phyloP scores from a whole-genome alignment of 1,140 invertebrate species.

The Euschistus heros region DNA sequence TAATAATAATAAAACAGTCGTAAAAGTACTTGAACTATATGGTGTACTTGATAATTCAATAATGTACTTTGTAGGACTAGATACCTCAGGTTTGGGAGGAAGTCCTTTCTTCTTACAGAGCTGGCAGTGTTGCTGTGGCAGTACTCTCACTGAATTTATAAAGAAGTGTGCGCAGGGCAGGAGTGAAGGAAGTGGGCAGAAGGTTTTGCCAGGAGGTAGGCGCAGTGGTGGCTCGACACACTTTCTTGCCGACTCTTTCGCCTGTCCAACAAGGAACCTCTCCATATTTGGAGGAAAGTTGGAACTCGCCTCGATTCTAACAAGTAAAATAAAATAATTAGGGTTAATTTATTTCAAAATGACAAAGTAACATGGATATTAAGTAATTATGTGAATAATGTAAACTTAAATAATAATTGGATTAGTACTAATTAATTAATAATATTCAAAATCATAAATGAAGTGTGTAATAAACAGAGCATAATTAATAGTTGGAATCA shows the following conservation, averaged over 20 bases:
- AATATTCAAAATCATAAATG: constrained; percentile 18
- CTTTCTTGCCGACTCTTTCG: constrained; percentile 52
- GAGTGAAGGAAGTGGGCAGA: constrained; percentile 51
- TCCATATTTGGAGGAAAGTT: constrained; percentile 55
- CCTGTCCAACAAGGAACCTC: constrained; percentile 51
- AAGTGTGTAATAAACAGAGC: neutral
- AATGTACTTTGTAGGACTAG: neutral
- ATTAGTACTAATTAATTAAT: constrained; percentile 3
- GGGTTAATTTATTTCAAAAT: too few species aligned
- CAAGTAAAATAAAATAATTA: too few species aligned
- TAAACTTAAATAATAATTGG: too few species aligned
- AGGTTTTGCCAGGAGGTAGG: constrained; percentile 42
- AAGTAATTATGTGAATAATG: too few species aligned
- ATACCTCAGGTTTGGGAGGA: constrained; percentile 45
- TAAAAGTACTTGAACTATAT: too few species aligned
- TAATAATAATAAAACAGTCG: too few species aligned
- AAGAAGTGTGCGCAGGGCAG: constrained; percentile 49
- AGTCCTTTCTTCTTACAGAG: constrained; percentile 50
- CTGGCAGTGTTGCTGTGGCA: constrained; percentile 51
- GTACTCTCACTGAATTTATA: constrained; percentile 44
- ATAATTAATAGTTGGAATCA: too few species aligned
- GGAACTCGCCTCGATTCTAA: constrained; percentile 45
- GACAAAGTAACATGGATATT: too few species aligned
- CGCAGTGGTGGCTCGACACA: constrained; percentile 59
- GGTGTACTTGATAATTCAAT: neutral